Conservation (phyloP, 2,113 vertebrate genomes). For the Lepus europaeus region DNA sequence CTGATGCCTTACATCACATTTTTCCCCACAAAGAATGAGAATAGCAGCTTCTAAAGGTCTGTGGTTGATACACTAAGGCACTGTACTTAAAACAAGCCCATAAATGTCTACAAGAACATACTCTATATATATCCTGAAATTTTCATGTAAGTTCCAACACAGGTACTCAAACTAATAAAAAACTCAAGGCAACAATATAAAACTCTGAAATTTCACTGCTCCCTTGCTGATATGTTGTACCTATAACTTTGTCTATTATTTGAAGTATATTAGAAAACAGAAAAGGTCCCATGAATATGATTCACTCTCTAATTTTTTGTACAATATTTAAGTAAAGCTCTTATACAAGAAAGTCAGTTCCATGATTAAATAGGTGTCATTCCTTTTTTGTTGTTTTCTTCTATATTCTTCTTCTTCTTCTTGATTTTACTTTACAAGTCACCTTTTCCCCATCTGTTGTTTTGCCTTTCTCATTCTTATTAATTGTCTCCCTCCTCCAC, state of each 20-base stretch:
- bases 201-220: slow-evolving; percentile 32
- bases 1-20: slow-evolving; percentile 81
- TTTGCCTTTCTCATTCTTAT: background rate
- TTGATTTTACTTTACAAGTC: background rate
- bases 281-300: background rate
- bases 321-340: background rate
- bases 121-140: no score
- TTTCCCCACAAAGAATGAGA: slow-evolving; percentile 27
- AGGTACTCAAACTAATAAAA: background rate
- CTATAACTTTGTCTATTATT: slow-evolving; percentile 29
- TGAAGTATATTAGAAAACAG: background rate
- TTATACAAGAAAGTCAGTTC: background rate
- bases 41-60: slow-evolving; percentile 15
- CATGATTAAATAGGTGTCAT: background rate
- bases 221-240: background rate
- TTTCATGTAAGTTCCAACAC: background rate
- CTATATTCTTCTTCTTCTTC: background rate
- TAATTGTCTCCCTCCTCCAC: background rate
- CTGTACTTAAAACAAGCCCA: background rate
- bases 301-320: background rate
- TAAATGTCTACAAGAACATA: background rate
- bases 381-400: background rate
- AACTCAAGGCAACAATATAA: background rate
- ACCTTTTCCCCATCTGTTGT: background rate
- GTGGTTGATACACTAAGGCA: background rate